These are phyloP conservation scores for Limnephilus marmoratus DNA, from an alignment of 2,888 invertebrate species.

Conservation along the genomic window DNA sequence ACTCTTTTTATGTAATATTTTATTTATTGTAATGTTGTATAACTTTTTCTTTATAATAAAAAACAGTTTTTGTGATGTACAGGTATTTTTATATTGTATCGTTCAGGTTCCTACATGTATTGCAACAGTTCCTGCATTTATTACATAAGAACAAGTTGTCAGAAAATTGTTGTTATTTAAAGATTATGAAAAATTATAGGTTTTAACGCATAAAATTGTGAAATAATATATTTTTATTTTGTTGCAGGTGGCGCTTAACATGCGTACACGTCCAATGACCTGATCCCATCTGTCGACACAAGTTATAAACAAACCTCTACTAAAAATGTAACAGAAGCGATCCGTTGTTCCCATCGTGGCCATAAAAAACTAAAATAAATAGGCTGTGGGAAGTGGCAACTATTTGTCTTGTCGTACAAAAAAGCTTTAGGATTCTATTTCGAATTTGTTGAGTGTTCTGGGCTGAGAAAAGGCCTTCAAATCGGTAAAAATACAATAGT, in stretches of 20 bases:
- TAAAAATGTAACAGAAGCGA: slow-evolving; percentile 4
- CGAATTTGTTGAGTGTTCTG: background rate
- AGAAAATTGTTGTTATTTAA: too few species aligned
- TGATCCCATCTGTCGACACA: background rate
- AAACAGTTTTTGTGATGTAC: too few species aligned
- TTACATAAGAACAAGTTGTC: too few species aligned
- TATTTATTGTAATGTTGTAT: too few species aligned
- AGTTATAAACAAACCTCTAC: background rate
- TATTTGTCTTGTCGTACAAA: background rate
- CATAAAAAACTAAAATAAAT: background rate
- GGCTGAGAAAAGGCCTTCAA: background rate
- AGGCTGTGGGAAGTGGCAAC: background rate
- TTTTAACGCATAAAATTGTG: background rate
- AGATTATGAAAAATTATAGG: background rate
- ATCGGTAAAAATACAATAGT: background rate
- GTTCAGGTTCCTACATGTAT: too few species aligned
- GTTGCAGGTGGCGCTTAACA: background rate
- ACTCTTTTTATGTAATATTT: too few species aligned
- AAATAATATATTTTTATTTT: background rate
- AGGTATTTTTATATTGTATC: too few species aligned
- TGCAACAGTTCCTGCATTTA: too few species aligned
- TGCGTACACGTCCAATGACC: background rate
- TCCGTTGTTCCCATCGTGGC: background rate
- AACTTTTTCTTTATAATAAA: too few species aligned
- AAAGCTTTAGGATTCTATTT: slow-evolving; percentile 7